Evolutionary conservation across 23 tunicate genomes (phyloP), one percentile per base, ranked within the genome.

Genomic region (Ascidia mentula): DNA sequence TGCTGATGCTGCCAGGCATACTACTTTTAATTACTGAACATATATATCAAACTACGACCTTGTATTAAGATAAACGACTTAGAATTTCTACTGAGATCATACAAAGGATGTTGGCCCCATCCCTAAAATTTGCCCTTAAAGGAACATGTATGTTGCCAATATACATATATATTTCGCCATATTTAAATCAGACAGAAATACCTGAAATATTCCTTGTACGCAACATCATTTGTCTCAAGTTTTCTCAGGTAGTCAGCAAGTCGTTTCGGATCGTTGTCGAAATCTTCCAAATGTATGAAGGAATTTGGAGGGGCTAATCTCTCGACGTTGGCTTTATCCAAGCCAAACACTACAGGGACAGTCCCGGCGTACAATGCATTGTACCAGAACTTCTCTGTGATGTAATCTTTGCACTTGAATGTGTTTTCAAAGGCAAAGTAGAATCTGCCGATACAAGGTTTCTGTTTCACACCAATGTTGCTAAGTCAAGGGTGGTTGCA

Each of bases 381-480:
- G 53, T 75, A 80, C 69, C 82, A 79, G 35, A 78, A 45, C 59
- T 87, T 87, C 53, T 87, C 91, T n/a, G 92, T 82, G 36, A 88
- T 30, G 75, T 88, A 88, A 42, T 88, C 92, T 31, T 40, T 35
- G 40, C 92, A 88, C 12, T 70, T 73, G 0, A 61, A 32, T 0
- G 92, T 61, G 46, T 90, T 90, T 80, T 90, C 95, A 69, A 90
- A 90, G 17, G 95, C 95, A 34, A 90, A 71, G 71, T 90, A 90
- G 69, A 90, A 90, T 77, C 88, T 90, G 74, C 34, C 53, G 74
- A 83, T 40, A 30, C n/a, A n/a, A n/a, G n/a, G n/a, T n/a, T n/a
- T n/a, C n/a, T n/a, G n/a, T n/a, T n/a, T n/a, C n/a, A n/a, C n/a
- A n/a, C n/a, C n/a, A n/a, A n/a, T n/a, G n/a, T n/a, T n/a, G n/a